phyloP scores from a whole-genome alignment of 2,797 vertebrate genomes.

The Malurus leucopterus region DNA sequence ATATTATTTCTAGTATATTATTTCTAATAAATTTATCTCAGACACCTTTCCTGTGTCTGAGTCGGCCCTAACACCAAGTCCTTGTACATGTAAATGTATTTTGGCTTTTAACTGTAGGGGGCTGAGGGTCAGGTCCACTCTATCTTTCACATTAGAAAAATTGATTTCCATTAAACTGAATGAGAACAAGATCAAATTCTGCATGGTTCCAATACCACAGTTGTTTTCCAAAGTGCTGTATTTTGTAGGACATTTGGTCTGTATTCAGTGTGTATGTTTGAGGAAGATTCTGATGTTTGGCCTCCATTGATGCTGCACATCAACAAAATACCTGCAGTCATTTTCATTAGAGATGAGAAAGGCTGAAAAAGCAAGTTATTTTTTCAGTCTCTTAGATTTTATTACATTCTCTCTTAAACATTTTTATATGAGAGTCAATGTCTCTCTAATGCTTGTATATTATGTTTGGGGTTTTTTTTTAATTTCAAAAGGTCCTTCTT shows the following conservation, averaged over 20 bases:
- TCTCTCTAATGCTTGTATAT: background rate
- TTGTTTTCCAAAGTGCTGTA: background rate
- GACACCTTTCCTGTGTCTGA: background rate
- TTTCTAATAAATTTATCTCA: background rate
- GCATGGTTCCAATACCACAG: background rate
- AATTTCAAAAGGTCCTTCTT: background rate
- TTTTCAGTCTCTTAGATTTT: background rate
- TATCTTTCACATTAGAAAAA: background rate
- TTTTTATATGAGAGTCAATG: background rate
- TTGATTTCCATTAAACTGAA: background rate
- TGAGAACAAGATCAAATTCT: background rate
- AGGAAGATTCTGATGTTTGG: background rate
- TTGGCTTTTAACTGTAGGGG: background rate
- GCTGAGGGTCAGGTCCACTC: background rate
- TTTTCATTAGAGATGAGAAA: background rate
- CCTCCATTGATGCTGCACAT: background rate
- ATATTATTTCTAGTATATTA: background rate
- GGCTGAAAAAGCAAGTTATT: background rate
- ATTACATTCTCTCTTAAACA: background rate
- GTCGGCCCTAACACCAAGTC: background rate
- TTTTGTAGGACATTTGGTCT: background rate
- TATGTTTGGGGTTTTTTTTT: rapidly evolving
- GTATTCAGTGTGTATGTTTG: background rate
- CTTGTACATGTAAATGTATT: background rate
- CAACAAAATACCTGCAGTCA: background rate